phyloP scores from a whole-genome alignment of 2,113 vertebrate genomes.

The Apistogramma diplotaenia region DNA sequence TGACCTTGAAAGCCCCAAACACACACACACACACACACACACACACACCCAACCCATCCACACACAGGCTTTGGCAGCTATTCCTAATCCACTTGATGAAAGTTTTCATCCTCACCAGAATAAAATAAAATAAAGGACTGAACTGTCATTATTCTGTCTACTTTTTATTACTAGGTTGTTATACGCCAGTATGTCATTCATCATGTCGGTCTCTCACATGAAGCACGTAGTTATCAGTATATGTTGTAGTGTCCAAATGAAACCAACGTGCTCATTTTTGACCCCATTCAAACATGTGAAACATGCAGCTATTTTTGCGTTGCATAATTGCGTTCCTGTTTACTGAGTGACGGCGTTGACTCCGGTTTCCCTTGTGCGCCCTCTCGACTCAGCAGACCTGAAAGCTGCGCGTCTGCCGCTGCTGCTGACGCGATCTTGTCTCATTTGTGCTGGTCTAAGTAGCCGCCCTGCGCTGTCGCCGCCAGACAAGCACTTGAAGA shows the following conservation, averaged over 20 bases:
- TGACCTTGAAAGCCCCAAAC: constrained; percentile 29
- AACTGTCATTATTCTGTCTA: not conserved
- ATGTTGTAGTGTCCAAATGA: not conserved
- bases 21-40: not conserved
- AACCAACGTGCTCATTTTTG: not conserved
- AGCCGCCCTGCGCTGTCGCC: not conserved
- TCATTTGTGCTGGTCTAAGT: constrained; percentile 34
- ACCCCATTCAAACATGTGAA: not conserved
- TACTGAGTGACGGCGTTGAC: constrained; percentile 1
- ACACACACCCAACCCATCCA: no score
- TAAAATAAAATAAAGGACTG: not conserved
- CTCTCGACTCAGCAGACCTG: constrained; percentile 41
- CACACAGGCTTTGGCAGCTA: not conserved
- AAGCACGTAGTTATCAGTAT: not conserved
- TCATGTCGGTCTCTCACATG: not conserved
- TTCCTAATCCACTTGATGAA: constrained; percentile 22
- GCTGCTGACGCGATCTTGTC: constrained; percentile 31
- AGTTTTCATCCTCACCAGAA: not conserved
- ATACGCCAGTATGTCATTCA: not conserved
- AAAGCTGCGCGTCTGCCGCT: constrained; percentile 12
- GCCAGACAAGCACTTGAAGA: not conserved
- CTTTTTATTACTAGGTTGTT: not conserved
- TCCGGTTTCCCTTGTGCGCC: not conserved
- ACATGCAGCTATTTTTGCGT: not conserved
- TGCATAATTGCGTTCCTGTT: not conserved